Base-by-base conservation (phyloP, 2,888 invertebrate genomes). In the Chrysotoxum bicinctum region DNA sequence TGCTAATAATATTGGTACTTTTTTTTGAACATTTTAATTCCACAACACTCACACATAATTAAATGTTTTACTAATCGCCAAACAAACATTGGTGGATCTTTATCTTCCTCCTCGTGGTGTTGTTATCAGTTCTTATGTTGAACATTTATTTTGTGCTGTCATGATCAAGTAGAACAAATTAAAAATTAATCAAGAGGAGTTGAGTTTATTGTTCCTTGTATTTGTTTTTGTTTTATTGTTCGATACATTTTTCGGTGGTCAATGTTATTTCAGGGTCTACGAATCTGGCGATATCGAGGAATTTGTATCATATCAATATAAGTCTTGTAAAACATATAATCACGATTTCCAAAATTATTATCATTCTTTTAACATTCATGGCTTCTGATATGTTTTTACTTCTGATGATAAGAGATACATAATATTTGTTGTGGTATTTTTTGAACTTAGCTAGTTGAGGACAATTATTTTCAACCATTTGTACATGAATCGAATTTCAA, bases 61-160 rank as follows among this genome's bases (percentile, higher is more conserved):
- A 26, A 9, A 7, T 32, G 1, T 7, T 52, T 66, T 32, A 35
- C 43, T 56, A 4, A 26, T 35, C 66, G 21, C 8, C 45, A 35
- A 35, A 12, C 35, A 35, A 60, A 60, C n/a, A 35, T 66, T 23
- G 35, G 21, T 5, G 23, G 35, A 5, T 14, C 5, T 50, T 50
- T 66, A 66, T 66, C 66, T 50, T 3, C 3, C 0, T 32, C 48
- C 21, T 21, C 50, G 50, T 66, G 35, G 50, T 50, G 2, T 8
- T 43, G 1, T 48, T 43, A 62, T 62, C 62, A 48, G 64, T 32
- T 19, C 48, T 12, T 48, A 32, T 48, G 66, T 10, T 66, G 26
- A 14, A 14, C 30, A 35, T 21, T 40, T 16, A 21, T 48, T 48
- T 50, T 48, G 50, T 66, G 32, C 19, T 48, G 66, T 66, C 50